Percentiles rank a stretch among this genome's conserved stretches.
phyloP scores from a whole-genome alignment of 2,113 vertebrate species.

The Oreochromis tanganicae region DNA sequence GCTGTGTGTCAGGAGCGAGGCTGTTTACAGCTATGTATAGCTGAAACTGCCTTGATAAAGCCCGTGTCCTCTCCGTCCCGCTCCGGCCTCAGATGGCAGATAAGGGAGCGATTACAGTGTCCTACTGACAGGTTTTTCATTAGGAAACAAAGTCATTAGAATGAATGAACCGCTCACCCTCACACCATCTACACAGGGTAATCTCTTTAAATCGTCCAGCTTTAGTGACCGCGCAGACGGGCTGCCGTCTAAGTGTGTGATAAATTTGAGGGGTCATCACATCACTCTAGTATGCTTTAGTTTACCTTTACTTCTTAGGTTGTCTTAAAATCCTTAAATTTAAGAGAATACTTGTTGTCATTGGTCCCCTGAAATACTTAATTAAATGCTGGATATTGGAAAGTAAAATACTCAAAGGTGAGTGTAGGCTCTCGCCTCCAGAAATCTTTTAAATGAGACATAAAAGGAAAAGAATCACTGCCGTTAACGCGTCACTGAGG shows the following conservation, averaged over 20 bases:
- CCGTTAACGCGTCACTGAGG: not conserved
- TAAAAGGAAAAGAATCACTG: not conserved
- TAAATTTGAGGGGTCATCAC: not conserved
- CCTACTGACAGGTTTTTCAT: slow-evolving; percentile 8
- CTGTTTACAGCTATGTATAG: slow-evolving; percentile 65
- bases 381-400: not conserved
- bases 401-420: not conserved
- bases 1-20: slow-evolving; percentile 25
- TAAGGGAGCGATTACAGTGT: not conserved
- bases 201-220: not conserved
- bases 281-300: not conserved
- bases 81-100: slow-evolving; percentile 9
- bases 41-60: slow-evolving; percentile 23
- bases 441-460: not conserved
- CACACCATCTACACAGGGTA: not conserved
- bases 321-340: not conserved
- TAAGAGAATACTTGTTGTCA: not conserved
- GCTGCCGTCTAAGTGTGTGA: not conserved
- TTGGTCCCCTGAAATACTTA: not conserved
- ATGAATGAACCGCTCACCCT: not conserved
- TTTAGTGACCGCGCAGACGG: not conserved
- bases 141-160: slow-evolving; percentile 7
- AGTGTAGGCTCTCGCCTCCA: not conserved
- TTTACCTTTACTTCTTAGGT: not conserved
- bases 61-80: not conserved